Evolutionary conservation across 2,888 invertebrate species (phyloP).

Genomic region (Ophion ventricosus): DNA sequence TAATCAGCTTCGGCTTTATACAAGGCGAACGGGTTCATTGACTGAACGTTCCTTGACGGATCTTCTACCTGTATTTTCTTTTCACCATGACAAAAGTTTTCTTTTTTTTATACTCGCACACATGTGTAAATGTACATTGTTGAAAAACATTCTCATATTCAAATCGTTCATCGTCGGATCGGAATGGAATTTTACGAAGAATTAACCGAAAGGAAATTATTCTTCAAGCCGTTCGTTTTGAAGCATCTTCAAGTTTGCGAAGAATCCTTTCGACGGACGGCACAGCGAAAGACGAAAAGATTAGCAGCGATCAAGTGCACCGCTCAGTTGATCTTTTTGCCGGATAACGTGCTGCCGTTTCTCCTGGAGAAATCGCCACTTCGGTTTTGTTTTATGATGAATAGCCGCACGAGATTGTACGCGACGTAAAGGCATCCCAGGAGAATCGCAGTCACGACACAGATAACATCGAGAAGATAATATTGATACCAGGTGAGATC

Average conservation of each 20-base stretch:
- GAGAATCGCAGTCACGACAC: slow-evolving; percentile 46
- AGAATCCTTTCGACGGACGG: not conserved
- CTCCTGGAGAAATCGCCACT: not conserved
- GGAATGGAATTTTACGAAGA: no score
- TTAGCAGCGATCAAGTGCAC: not conserved
- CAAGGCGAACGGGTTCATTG: no score
- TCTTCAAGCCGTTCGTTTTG: not conserved
- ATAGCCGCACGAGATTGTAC: slow-evolving; percentile 61
- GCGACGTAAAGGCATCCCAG: slow-evolving; percentile 55
- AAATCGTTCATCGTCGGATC: no score
- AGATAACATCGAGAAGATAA: slow-evolving; percentile 70
- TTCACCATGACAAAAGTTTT: no score
- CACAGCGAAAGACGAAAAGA: not conserved
- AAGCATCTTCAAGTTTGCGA: not conserved
- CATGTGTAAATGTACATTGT: no score
- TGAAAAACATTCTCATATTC: no score
- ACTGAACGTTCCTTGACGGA: no score
- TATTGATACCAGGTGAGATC: slow-evolving; percentile 73
- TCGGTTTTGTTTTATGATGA: slow-evolving; percentile 27
- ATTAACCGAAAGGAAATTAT: no score
- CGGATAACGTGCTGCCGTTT: slow-evolving; percentile 10
- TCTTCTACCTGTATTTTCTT: no score
- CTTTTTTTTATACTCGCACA: no score
- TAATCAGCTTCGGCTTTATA: no score
- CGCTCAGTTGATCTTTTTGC: slow-evolving; percentile 37